These are phyloP conservation scores for Melanophora roralis DNA, from an alignment of 2,888 invertebrate genomes.

Conservation along the genomic window DNA sequence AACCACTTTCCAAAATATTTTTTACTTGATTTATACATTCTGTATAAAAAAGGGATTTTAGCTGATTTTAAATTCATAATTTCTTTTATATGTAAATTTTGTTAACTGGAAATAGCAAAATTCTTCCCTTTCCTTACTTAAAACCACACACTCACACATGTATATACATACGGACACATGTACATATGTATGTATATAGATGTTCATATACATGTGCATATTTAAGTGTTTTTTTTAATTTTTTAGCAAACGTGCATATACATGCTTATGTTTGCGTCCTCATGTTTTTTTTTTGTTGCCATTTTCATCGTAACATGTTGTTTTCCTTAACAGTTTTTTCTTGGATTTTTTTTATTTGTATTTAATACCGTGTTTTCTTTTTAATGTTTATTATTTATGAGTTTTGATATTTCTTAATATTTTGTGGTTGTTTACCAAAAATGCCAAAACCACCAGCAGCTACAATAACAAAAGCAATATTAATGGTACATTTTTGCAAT, in stretches of 20 bases:
- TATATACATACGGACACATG: neutral
- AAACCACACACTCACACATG: neutral
- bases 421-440: constrained; percentile 50
- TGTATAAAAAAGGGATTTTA: too few relatives aligned
- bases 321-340: neutral
- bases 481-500: neutral
- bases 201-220: neutral
- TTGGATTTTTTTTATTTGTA: neutral
- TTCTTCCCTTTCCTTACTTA: too few relatives aligned
- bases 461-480: neutral
- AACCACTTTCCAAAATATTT: too few relatives aligned
- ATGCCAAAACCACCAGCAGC: neutral
- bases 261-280: too few relatives aligned
- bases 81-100: too few relatives aligned
- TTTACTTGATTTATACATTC: too few relatives aligned
- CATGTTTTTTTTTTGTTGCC: too few relatives aligned
- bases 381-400: constrained; percentile 47
- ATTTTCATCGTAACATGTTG: neutral
- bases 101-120: too few relatives aligned
- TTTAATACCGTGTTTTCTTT: neutral
- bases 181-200: neutral
- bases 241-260: too few relatives aligned
- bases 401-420: constrained; percentile 39
- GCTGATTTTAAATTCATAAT: too few relatives aligned
- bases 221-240: too few relatives aligned